A percentile compares a stretch with the other conserved stretches of the same genome.
Evolutionary conservation across 2,888 invertebrate genomes (phyloP).

Genomic region (Perdita meconis): DNA sequence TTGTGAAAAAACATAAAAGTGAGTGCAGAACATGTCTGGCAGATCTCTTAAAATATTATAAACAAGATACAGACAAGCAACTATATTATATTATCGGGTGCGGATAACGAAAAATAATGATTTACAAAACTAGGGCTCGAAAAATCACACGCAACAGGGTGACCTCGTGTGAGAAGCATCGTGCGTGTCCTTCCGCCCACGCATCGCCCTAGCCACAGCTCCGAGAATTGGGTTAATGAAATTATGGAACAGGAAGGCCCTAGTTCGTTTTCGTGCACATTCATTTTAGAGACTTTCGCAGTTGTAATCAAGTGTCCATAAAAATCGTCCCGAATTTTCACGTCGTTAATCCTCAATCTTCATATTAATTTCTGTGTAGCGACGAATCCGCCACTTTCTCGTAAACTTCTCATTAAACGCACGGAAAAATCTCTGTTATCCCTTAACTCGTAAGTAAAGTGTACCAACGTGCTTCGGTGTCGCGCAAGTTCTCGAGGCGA

Average conservation of each 20-base stretch:
- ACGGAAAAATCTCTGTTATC: too few relatives aligned
- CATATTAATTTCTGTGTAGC: background rate
- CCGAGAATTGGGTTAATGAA: conserved; percentile 67
- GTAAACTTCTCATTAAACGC: too few relatives aligned
- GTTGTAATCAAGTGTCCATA: background rate
- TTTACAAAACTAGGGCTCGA: background rate
- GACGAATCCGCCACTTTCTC: background rate
- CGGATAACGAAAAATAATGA: too few relatives aligned
- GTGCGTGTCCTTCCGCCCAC: conserved; percentile 47
- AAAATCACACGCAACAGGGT: conserved; percentile 27
- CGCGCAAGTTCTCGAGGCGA: background rate
- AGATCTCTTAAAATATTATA: too few relatives aligned
- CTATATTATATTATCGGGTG: too few relatives aligned
- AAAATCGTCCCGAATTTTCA: background rate
- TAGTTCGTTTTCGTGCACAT: background rate
- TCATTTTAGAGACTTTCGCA: background rate
- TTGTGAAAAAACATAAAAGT: too few relatives aligned
- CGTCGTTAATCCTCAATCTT: background rate
- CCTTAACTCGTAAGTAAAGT: too few relatives aligned
- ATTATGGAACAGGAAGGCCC: conserved; percentile 54
- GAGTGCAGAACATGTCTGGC: too few relatives aligned
- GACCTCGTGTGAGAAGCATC: conserved; percentile 37
- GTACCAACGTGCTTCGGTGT: background rate
- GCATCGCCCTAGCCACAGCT: conserved; percentile 36
- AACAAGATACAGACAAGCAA: too few relatives aligned